Evolutionary conservation across 2,113 vertebrate genomes (phyloP).

Genomic region (Pelusios castaneus): DNA sequence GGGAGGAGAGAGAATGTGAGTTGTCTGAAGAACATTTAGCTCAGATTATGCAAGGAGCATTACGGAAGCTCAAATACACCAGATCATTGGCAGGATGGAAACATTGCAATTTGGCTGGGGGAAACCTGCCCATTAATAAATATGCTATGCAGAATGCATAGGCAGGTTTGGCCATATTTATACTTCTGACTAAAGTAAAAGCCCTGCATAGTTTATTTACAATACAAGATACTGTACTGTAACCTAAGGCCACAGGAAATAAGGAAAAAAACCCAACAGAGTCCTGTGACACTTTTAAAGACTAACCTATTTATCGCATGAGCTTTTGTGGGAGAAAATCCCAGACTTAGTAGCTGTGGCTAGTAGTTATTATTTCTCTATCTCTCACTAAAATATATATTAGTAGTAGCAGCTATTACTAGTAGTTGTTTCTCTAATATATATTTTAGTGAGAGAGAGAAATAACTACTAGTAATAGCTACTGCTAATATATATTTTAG

Average conservation of each 20-base stretch:
- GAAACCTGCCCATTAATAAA: neutral
- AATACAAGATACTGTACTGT: neutral
- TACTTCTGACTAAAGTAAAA: neutral
- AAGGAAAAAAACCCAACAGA: too few species aligned
- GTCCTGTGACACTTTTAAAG: too few species aligned
- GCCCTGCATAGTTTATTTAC: neutral
- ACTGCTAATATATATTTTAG: too few species aligned
- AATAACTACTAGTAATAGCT: too few species aligned
- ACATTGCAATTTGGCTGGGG: neutral
- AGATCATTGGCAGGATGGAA: neutral
- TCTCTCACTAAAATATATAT: too few species aligned
- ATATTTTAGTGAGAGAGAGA: too few species aligned
- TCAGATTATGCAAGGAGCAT: neutral
- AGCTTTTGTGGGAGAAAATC: too few species aligned
- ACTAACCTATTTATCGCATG: too few species aligned
- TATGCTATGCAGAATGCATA: neutral
- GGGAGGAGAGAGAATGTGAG: neutral
- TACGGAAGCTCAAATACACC: neutral
- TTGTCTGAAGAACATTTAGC: neutral
- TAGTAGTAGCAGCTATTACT: too few species aligned
- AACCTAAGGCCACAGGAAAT: neutral
- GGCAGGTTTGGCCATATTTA: neutral
- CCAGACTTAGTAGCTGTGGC: neutral
- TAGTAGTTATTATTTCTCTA: neutral
- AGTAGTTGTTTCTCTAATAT: too few species aligned